Conservation (phyloP, 2,113 vertebrate species). For the Thymallus thymallus region DNA sequence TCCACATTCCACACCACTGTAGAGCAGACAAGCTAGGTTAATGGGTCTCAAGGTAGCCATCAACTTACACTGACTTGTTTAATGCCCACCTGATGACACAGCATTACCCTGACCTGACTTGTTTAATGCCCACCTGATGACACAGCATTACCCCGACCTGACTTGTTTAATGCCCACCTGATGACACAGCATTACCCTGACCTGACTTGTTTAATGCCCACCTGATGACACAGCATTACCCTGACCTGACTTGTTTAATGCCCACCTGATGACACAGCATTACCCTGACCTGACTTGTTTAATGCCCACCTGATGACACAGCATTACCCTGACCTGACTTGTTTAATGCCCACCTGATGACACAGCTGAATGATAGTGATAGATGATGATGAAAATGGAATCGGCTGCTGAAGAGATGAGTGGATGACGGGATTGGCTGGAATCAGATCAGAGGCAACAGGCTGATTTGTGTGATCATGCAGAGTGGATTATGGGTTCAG, state of each 20-base stretch:
- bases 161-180: not conserved
- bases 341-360: not conserved
- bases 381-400: constrained; percentile 59
- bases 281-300: constrained; percentile 20
- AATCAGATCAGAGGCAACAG: constrained; percentile 48
- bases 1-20: not conserved
- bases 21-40: too few relatives aligned
- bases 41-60: not conserved
- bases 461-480: constrained; percentile 11
- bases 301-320: not conserved
- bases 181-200: constrained; percentile 30
- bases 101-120: constrained; percentile 28
- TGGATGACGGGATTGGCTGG: constrained; percentile 46
- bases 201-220: not conserved
- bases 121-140: not conserved
- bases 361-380: constrained; percentile 38
- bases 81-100: not conserved
- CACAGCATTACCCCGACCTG: constrained; percentile 27
- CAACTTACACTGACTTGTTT: not conserved
- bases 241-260: not conserved
- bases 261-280: constrained; percentile 2
- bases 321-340: constrained; percentile 24
- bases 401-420: constrained; percentile 21
- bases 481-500: constrained; percentile 46
- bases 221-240: constrained; percentile 24